phyloP scores from a whole-genome alignment of 1,140 invertebrate species.

The Paracyclopina nana region DNA sequence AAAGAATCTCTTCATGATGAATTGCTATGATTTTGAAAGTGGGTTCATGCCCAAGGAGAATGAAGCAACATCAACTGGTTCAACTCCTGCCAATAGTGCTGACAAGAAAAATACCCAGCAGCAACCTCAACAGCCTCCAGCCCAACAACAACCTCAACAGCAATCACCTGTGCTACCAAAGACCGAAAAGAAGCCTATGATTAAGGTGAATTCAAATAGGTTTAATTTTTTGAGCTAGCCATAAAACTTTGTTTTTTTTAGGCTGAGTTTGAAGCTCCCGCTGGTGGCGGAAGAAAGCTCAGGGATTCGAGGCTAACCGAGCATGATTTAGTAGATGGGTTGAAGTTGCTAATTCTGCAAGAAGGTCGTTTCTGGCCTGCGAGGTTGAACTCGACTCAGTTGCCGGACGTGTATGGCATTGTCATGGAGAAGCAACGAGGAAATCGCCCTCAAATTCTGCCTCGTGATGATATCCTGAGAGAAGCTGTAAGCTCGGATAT shows the following conservation, averaged over 20 bases:
- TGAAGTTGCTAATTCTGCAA: conserved; percentile 26
- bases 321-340: conserved; percentile 15
- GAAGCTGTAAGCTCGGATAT: conserved; percentile 49
- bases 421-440: conserved; percentile 70
- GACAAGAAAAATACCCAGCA: too few relatives aligned
- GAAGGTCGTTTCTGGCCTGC: conserved; percentile 70
- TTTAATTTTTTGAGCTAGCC: background rate
- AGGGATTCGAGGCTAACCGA: too few relatives aligned
- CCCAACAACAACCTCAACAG: too few relatives aligned
- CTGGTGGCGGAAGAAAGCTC: too few relatives aligned
- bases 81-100: too few relatives aligned
- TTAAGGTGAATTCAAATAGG: too few relatives aligned
- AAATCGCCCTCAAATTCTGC: conserved; percentile 66
- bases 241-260: background rate
- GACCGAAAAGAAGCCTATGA: too few relatives aligned
- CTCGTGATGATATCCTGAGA: conserved; percentile 63
- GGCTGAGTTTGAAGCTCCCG: too few relatives aligned
- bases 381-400: conserved; percentile 54
- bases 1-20: conserved; percentile 17
- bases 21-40: conserved; percentile 6
- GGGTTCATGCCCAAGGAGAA: too few relatives aligned
- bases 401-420: conserved; percentile 78
- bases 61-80: too few relatives aligned
- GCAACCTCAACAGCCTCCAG: too few relatives aligned
- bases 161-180: too few relatives aligned